phyloP scores from a whole-genome alignment of 2,113 vertebrate species.

The Hypocryptadius cinnamomeus region DNA sequence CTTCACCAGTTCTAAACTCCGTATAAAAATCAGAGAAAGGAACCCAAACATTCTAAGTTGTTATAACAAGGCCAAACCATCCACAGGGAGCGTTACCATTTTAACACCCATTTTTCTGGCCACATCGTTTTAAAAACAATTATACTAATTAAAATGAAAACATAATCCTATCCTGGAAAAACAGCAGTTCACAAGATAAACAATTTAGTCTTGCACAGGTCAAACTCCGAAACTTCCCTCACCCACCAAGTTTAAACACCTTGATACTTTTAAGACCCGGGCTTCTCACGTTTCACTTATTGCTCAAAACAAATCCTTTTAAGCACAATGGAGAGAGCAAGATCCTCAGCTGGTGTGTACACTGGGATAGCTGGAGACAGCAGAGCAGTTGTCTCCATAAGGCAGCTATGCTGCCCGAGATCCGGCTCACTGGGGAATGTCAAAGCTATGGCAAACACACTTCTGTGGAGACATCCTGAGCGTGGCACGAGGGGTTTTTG shows the following conservation, averaged over 20 bases:
- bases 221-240: not conserved
- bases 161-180: not conserved
- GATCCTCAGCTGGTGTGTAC: not conserved
- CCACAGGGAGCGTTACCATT: not conserved
- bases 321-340: slow-evolving; percentile 30
- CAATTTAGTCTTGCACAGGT: slow-evolving; percentile 18
- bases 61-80: not conserved
- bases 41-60: not conserved
- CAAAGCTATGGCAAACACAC: not conserved
- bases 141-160: not conserved
- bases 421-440: not conserved
- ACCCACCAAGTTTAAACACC: slow-evolving; percentile 39
- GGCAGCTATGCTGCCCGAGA: not conserved
- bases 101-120: not conserved
- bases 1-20: not conserved
- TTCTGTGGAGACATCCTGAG: not conserved
- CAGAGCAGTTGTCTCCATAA: not conserved
- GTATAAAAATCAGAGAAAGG: not conserved
- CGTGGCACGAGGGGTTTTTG: rapidly evolving
- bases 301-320: slow-evolving; percentile 58
- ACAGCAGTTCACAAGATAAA: slow-evolving; percentile 16
- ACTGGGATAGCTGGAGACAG: not conserved
- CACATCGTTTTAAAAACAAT: not conserved
- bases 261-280: slow-evolving; percentile 35
- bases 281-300: slow-evolving; percentile 13